Conservation (phyloP, 2,888 invertebrate genomes). For the Cantharis rustica region DNA sequence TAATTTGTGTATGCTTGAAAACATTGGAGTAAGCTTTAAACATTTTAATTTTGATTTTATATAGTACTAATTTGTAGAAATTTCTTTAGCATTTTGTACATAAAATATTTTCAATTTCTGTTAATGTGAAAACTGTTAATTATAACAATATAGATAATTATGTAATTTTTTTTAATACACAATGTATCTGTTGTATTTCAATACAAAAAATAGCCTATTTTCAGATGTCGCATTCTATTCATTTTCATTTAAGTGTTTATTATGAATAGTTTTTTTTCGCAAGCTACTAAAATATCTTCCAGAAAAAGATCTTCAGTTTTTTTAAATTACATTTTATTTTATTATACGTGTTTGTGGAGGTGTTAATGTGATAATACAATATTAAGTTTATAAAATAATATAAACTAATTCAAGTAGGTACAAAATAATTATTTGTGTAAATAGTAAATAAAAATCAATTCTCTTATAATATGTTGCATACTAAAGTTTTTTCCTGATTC, state of each 20-base stretch:
- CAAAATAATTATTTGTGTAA: no score
- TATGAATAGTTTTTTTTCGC: neutral
- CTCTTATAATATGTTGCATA: no score
- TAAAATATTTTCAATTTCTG: neutral
- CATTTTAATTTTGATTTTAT: neutral
- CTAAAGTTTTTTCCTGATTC: no score
- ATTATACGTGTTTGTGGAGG: no score
- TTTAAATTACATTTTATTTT: neutral
- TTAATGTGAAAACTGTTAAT: conserved; percentile 3
- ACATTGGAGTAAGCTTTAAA: neutral
- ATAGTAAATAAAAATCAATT: no score
- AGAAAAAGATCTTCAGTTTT: neutral
- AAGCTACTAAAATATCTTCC: neutral
- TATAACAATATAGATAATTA: conserved; percentile 5
- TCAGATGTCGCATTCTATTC: neutral
- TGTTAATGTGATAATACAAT: neutral
- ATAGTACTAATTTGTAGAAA: neutral
- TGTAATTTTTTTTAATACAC: conserved; percentile 1
- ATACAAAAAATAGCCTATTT: conserved; percentile 3
- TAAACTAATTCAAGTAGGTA: neutral
- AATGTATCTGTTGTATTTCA: conserved; percentile 4
- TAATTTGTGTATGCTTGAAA: neutral
- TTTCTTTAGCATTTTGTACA: neutral
- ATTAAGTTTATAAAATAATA: neutral
- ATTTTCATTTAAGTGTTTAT: neutral